phyloP scores from a whole-genome alignment of 2,113 vertebrate species.

The Hyaena hyaena region DNA sequence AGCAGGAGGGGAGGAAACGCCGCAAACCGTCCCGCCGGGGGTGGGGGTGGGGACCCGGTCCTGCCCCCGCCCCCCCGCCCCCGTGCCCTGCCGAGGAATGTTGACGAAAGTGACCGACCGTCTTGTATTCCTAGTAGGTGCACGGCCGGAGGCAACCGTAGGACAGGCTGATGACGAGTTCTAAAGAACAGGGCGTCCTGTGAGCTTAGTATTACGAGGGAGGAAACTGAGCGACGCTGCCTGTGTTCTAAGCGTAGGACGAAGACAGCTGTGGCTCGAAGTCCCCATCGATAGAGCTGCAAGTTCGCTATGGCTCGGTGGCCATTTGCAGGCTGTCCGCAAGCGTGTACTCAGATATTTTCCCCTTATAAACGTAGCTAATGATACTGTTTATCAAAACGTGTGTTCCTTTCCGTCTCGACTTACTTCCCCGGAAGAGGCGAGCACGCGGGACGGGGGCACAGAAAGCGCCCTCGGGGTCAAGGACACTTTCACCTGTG shows the following conservation, averaged over 20 bases:
- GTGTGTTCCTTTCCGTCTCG: not conserved
- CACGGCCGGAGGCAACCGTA: not conserved
- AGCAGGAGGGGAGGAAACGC: not conserved
- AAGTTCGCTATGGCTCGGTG: not conserved
- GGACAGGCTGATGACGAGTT: not conserved
- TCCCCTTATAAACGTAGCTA: not conserved
- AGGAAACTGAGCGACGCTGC: not conserved
- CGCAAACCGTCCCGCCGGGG: not conserved
- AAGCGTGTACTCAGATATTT: not conserved
- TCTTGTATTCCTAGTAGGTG: not conserved
- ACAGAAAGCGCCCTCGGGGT: not conserved
- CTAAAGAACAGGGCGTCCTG: not conserved
- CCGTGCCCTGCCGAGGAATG: not conserved
- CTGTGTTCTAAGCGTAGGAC: not conserved
- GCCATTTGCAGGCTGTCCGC: not conserved
- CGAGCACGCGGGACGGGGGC: accelerated
- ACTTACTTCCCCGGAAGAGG: not conserved
- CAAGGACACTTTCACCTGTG: not conserved
- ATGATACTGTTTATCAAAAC: not conserved
- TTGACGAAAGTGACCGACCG: no score
- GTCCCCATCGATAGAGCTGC: not conserved
- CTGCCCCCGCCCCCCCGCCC: not conserved
- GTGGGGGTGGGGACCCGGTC: no score
- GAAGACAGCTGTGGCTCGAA: not conserved
- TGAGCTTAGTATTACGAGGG: not conserved